phyloP scores from a whole-genome alignment of 2,797 vertebrate genomes.

The Leptoclinus maculatus region DNA sequence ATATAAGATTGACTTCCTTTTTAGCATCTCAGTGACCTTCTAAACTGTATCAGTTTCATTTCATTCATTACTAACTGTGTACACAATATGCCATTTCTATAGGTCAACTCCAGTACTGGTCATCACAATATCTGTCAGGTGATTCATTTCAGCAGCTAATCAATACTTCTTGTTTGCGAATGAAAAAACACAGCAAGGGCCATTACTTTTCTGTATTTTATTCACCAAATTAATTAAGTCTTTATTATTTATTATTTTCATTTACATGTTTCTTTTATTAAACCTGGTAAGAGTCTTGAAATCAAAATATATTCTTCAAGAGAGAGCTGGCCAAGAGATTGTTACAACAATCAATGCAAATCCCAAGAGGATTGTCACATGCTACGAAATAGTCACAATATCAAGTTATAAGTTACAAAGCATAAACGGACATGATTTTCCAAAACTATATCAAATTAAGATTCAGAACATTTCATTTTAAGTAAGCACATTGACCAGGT shows the following conservation, averaged over 20 bases:
- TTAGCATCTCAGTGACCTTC: constrained; percentile 22
- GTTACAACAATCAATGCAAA: background rate
- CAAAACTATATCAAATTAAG: background rate
- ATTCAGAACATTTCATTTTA: background rate
- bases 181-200: constrained; percentile 2
- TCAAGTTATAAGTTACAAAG: background rate
- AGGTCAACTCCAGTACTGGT: constrained; percentile 48
- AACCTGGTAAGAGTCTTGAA: background rate
- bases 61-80: constrained; percentile 43
- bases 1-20: background rate
- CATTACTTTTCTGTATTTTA: background rate
- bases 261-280: background rate
- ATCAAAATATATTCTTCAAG: background rate
- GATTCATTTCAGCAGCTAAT: constrained; percentile 63
- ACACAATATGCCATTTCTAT: constrained; percentile 39
- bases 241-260: background rate
- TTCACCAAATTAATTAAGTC: background rate
- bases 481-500: background rate
- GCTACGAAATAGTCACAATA: background rate
- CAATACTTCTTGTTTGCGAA: constrained; percentile 55
- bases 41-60: constrained; percentile 34
- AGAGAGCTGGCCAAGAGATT: background rate
- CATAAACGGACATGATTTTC: background rate
- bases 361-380: background rate
- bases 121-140: constrained; percentile 54